Base-by-base conservation (phyloP, 2,888 invertebrate genomes). In the Polydrusus cervinus region DNA sequence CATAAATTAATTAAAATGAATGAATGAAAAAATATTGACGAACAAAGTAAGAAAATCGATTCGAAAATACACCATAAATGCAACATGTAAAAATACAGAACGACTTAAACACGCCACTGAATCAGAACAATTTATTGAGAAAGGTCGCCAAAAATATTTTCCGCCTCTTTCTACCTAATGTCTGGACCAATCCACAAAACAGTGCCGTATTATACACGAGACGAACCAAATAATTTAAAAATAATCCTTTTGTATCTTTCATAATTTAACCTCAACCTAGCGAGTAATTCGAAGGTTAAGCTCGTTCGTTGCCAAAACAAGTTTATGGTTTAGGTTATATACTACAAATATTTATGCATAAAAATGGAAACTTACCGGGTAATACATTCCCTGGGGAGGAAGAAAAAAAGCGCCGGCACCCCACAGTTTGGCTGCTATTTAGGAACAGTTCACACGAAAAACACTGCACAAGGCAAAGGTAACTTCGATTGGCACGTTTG, bases 341-440 rank as follows among this genome's bases (percentile, higher is more conserved):
- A n/a, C n/a, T 60, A 49, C 13, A 18, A 43, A 43, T 38, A n/a
- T 43, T 11, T 7, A 10, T 34, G 25, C 51, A 51, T 34, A 20
- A 53, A 43, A 30, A 43, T n/a, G 14, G n/a, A 13, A 55, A 94
- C 95, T 95, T 91, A 96, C 95, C 93, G 95, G 96, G 92, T 96
- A 96, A 91, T 95, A 96, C 93, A 96, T 95, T 93, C 96, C 96
- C 94, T 95, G 96, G 90, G 95, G 95, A 93, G 95, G 95, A 93
- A 96, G 93, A 91, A 96, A 95, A 91, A 94, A 96, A 90, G 95
- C 95, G 92, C 95, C 95, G 90, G 95, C 94, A 91, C 96, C 95
- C 96, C 96, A 96, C 96, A 96, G 96, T 93, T 96, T 96, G 96
- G 93, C 93, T 93, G 94, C 92, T 92, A 93, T 81, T 79, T 74